Evolutionary conservation across 2,888 invertebrate genomes (phyloP), one percentile per base, ranked within the genome.

Genomic region (Nowickia ferox): DNA sequence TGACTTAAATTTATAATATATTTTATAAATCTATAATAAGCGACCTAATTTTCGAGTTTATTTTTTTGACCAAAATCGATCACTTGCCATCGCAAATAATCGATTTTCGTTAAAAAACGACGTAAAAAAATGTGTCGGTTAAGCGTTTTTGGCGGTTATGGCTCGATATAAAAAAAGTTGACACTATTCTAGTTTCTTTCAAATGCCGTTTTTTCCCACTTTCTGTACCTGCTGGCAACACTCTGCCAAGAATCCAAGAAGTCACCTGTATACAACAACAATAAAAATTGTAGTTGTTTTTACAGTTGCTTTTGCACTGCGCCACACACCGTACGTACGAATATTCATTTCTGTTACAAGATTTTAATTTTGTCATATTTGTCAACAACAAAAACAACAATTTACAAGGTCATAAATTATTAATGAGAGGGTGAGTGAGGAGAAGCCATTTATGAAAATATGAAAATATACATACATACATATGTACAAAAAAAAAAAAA

Each of bases 321-420:
- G 17, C 17, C 68, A 19, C 42, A 15, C 30, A 44, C 19, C 22
- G 22, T 40, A n/a, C 46, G 59, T 48, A 59, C 17, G 22, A 53
- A n/a, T 59, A 46, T 59, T 72, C 30, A 17, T 46, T 61, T 74
- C n/a, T 1, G 11, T 30, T 57, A 15, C 8, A 3, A n/a, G 19
- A 40, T 51, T 61, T 75, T 38, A 1, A n/a, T 59, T 17, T 38
- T 10, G 59, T 59, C 59, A 59, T 59, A 44, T 22, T 22, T 40
- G 13, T 13, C 63, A 65, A 46, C 17, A 63, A 53, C 42, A 53
- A 2, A 1, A 22, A 53, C 22, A 75, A 55, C 30, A 75, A 57
- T 57, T 55, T 40, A 19, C 66, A 76, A 66, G 57, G 57, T 19
- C 48, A 65, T 46, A 66, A 66, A 76, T 19, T 38, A 66, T 57